Conservation (phyloP, 2,888 invertebrate genomes). For the Stomorhina lunata region DNA sequence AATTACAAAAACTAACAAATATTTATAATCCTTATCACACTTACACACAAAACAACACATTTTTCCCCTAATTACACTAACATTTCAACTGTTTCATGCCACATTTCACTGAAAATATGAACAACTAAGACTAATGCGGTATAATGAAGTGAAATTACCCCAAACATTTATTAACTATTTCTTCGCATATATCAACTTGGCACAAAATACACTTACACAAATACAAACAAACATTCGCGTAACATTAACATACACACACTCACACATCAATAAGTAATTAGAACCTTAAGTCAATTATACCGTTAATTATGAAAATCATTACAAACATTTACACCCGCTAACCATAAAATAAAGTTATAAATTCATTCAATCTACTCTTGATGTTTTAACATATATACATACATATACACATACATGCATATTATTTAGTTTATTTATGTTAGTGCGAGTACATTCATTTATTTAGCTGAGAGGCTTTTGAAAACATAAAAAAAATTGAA, state of each 20-base stretch:
- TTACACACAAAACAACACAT: background rate
- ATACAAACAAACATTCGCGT: background rate
- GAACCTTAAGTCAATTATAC: slow-evolving; percentile 52
- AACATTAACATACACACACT: background rate
- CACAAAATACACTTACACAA: background rate
- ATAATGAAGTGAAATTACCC: background rate
- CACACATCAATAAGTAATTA: slow-evolving; percentile 52
- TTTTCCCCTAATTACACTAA: background rate
- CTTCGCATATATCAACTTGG: background rate
- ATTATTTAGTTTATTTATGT: too few relatives aligned
- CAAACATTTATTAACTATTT: background rate
- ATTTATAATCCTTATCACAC: background rate
- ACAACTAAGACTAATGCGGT: slow-evolving; percentile 15
- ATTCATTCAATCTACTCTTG: slow-evolving; percentile 19
- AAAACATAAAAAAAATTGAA: too few relatives aligned
- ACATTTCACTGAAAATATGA: slow-evolving; percentile 3
- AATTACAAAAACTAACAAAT: too few relatives aligned
- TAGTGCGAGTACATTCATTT: too few relatives aligned
- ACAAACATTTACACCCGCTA: slow-evolving; percentile 36
- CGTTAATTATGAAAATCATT: slow-evolving; percentile 51
- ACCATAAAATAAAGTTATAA: slow-evolving; percentile 11
- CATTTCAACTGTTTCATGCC: slow-evolving; percentile 5
- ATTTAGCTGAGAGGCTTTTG: background rate
- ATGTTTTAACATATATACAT: too few relatives aligned
- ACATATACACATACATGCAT: too few relatives aligned